Percentiles rank a stretch among this genome's conserved stretches.
phyloP scores from a whole-genome alignment of 2,797 vertebrate genomes.

The Diglossa cyanea region DNA sequence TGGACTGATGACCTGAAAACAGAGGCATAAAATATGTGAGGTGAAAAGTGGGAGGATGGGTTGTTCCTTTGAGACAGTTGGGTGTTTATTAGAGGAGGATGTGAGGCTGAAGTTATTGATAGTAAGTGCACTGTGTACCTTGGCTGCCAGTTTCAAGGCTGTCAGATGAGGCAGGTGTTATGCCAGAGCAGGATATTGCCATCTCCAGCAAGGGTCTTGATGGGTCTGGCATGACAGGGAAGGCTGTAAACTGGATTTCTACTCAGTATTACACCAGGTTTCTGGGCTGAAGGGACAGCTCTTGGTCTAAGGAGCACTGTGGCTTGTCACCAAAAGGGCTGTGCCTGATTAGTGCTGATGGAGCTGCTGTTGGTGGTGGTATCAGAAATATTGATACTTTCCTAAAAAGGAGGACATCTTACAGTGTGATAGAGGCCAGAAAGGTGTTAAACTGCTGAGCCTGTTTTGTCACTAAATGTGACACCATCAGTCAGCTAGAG shows the following conservation, averaged over 20 bases:
- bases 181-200: not conserved
- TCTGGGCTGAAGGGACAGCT: not conserved
- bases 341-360: rapidly evolving
- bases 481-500: not conserved
- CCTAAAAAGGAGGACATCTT: not conserved
- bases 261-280: not conserved
- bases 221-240: not conserved
- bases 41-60: not conserved
- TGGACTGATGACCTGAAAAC: not conserved
- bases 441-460: not conserved
- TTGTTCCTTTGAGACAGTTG: not conserved
- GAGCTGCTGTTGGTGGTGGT: not conserved
- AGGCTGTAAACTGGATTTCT: not conserved
- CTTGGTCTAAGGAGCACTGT: not conserved
- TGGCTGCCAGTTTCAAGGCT: not conserved
- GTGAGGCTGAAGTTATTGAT: not conserved
- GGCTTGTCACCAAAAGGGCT: not conserved
- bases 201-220: not conserved
- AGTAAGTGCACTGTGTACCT: not conserved
- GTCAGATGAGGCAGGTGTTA: not conserved
- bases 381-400: not conserved
- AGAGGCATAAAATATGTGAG: not conserved
- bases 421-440: not conserved
- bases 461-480: not conserved
- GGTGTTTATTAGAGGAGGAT: not conserved